Percentiles rank a stretch among this genome's conserved stretches.
phyloP scores from a whole-genome alignment of 2,113 vertebrate genomes.

The pig (Sus scrofa) region DNA sequence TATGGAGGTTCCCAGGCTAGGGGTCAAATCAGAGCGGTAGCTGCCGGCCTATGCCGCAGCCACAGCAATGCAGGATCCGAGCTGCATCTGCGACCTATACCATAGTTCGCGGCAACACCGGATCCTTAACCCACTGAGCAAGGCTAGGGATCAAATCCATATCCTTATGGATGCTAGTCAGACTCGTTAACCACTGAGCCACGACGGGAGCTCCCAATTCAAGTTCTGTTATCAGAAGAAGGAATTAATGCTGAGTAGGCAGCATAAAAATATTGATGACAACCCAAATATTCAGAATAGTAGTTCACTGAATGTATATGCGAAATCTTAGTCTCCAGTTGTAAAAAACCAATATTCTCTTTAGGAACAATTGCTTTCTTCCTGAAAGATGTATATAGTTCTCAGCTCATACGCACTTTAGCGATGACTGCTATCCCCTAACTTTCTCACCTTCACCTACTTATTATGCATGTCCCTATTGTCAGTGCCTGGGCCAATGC shows the following conservation, averaged over 20 bases:
- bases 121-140: too few relatives aligned
- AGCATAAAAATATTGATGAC: background rate
- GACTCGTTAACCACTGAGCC: too few relatives aligned
- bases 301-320: background rate
- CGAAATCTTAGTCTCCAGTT: background rate
- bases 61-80: too few relatives aligned
- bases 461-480: background rate
- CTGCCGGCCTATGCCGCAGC: too few relatives aligned
- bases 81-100: too few relatives aligned
- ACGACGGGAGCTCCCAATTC: too few relatives aligned
- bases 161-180: too few relatives aligned
- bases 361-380: background rate
- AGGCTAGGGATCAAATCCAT: too few relatives aligned
- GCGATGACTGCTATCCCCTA: background rate
- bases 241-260: background rate
- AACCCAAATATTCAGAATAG: conserved; percentile 22
- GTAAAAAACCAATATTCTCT: background rate
- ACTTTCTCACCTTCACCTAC: background rate
- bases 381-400: background rate
- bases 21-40: too few relatives aligned
- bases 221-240: background rate
- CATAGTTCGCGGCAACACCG: too few relatives aligned
- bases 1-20: too few relatives aligned
- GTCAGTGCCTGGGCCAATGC: background rate
- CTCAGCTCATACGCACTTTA: background rate